These are phyloP conservation scores for Pygoscelis adeliae DNA, from an alignment of 2,113 vertebrate genomes.

Conservation along the genomic window DNA sequence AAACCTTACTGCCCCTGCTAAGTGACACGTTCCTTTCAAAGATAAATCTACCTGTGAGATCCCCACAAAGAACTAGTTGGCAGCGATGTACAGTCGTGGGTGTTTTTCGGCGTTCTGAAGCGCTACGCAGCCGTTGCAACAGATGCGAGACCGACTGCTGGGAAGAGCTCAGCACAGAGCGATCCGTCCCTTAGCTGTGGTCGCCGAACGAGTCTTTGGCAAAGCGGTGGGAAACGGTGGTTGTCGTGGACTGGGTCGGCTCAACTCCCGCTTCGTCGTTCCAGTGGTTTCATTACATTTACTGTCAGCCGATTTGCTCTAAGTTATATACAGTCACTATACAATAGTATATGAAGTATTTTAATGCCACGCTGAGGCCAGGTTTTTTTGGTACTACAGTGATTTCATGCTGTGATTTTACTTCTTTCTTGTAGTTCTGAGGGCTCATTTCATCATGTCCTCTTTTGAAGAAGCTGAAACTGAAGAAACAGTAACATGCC, in stretches of 20 bases:
- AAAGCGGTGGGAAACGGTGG: neutral
- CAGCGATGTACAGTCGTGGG: rapidly evolving
- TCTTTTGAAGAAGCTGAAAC: slow-evolving; percentile 80
- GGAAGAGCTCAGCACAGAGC: neutral
- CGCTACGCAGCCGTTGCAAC: rapidly evolving
- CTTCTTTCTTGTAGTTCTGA: neutral
- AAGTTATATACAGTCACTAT: rapidly evolving
- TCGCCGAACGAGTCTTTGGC: neutral
- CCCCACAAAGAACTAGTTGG: neutral
- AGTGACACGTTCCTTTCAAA: neutral
- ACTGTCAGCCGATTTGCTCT: neutral
- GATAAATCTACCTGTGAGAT: neutral
- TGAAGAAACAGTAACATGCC: slow-evolving; percentile 82
- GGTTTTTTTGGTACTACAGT: rapidly evolving
- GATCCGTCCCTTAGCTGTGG: too few relatives aligned
- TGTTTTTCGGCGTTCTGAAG: neutral
- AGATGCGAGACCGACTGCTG: rapidly evolving
- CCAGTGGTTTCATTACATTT: neutral
- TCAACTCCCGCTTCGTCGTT: neutral
- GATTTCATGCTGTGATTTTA: neutral
- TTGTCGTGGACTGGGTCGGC: neutral
- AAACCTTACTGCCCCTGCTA: neutral
- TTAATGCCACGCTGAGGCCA: rapidly evolving
- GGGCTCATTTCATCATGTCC: neutral
- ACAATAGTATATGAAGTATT: too few relatives aligned